These are phyloP conservation scores for Rotaria magnacalcarata DNA, from an alignment of 2,888 invertebrate species.

Conservation along the genomic window DNA sequence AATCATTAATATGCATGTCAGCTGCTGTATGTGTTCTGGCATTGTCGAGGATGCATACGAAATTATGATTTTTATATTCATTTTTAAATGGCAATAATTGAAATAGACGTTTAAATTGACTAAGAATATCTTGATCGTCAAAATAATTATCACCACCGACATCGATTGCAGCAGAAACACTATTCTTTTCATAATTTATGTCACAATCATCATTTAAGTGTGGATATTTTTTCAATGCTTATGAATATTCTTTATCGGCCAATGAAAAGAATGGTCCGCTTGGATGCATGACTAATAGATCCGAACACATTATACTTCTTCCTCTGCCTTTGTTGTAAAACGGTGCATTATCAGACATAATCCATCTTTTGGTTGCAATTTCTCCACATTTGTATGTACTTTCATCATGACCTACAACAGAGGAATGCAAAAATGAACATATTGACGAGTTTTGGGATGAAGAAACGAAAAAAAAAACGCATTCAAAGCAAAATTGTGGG, in stretches of 20 bases:
- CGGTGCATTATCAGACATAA: background rate
- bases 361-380: background rate
- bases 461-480: no score
- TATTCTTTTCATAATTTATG: background rate
- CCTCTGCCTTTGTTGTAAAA: constrained; percentile 25
- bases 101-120: constrained; percentile 7
- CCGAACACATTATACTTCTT: constrained; percentile 5
- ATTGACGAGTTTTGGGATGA: no score
- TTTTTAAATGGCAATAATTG: background rate
- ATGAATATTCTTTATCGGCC: background rate
- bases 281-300: background rate
- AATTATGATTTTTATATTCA: background rate
- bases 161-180: background rate
- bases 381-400: constrained; percentile 9
- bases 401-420: background rate
- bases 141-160: background rate
- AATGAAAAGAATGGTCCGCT: constrained; percentile 2
- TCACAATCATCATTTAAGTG: background rate
- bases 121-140: background rate
- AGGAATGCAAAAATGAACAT: no score
- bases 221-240: background rate
- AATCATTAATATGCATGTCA: no score
- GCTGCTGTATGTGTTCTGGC: background rate
- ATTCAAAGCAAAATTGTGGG: no score
- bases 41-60: background rate